Evolutionary conservation across 2,797 vertebrate species (phyloP).

Genomic region (Dendrocincla tyrannina): DNA sequence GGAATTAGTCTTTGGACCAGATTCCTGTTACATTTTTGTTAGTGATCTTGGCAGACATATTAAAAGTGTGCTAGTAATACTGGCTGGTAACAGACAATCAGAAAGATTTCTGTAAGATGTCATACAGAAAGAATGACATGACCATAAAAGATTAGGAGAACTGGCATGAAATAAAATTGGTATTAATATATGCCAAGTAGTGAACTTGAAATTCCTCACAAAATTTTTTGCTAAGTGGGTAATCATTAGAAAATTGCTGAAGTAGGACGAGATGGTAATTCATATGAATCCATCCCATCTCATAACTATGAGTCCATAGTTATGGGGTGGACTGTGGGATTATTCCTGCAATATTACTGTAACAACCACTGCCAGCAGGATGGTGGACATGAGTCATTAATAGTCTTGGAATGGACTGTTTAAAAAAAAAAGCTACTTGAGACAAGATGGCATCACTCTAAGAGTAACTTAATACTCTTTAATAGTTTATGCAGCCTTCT

Average conservation of each 20-base stretch:
- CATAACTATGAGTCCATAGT: not conserved
- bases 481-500: not conserved
- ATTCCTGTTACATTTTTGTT: not conserved
- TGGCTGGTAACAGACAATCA: not conserved
- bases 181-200: not conserved
- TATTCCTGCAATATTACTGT: not conserved
- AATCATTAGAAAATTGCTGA: not conserved
- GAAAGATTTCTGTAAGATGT: not conserved
- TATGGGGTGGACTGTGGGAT: not conserved
- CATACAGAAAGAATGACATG: not conserved
- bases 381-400: not conserved
- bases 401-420: not conserved
- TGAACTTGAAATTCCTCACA: not conserved
- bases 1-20: not conserved
- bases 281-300: not conserved
- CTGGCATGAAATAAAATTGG: not conserved
- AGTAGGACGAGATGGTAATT: not conserved
- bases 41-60: not conserved
- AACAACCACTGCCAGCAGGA: not conserved
- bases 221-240: not conserved
- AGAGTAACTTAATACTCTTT: not conserved
- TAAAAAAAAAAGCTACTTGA: not conserved
- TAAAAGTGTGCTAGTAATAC: not conserved
- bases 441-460: not conserved
- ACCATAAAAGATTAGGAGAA: not conserved